Evolutionary conservation across 37 sponge, comb jelly and placozoan species (phyloP), one percentile per base, ranked within the genome.

Genomic region (Hexactinellida sp.): DNA sequence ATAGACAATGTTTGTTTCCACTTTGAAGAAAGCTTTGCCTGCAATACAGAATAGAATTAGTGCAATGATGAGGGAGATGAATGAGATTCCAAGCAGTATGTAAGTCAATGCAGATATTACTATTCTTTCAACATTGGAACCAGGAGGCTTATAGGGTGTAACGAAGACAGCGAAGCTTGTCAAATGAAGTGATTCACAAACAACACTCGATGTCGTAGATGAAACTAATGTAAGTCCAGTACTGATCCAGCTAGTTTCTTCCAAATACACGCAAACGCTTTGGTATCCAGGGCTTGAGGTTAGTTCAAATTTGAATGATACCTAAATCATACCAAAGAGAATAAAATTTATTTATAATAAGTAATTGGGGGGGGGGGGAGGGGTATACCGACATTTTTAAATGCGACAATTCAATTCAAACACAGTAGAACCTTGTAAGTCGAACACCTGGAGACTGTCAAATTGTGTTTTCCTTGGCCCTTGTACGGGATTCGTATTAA

Each of bases 11-110:
- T 63, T 63, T 25, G 76, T n/a, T 63, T 63, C 76, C 30, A 63
- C 76, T n/a, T 63, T 63, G 76, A 63, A 63, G 30, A 63, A 63
- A 25, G 76, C 76, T n/a, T 63, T 63, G 5, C 76, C 76, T 21
- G 76, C 76, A 63, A 63, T 63, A 23, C 21, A n/a, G 34, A 63
- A 63, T 10, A 63, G 76, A 28, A 63, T 63, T 1, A 63, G 76
- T 25, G 76, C 3, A 21, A 63, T 63, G 3, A 63, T 25, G 1
- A 63, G 76, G 13, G 30, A 63, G 3, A 63, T 63, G 30, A 63
- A 63, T 3, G 76, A 63, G 76, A 63, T 63, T 21, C 32, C 5
- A 63, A 63, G 19, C 3, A 63, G 30, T 3, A 63, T 25, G 30
- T 63, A 63, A 23, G 19, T 63, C 1, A 63, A n/a, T 21, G 34